Conservation (phyloP, 2,113 vertebrate species). For the Rhizomys pruinosus region DNA sequence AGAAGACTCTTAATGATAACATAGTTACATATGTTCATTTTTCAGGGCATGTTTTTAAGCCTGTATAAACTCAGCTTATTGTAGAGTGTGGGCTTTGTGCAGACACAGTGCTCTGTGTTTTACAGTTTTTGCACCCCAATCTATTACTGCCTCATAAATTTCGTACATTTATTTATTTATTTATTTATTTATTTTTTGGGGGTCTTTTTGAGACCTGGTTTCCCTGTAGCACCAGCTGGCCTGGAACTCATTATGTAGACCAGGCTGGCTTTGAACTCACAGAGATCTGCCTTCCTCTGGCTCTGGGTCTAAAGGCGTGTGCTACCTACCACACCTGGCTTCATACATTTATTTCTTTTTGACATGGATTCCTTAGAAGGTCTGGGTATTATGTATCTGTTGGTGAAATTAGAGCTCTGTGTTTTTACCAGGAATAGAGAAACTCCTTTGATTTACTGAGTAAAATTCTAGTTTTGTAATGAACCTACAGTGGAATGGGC, state of each 20-base stretch:
- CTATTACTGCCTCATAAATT: neutral
- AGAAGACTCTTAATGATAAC: neutral
- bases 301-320: no score
- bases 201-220: no score
- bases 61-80: neutral
- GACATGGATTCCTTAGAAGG: neutral
- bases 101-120: neutral
- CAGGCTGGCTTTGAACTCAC: no score
- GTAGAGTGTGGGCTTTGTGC: neutral
- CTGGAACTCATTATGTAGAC: no score
- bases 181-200: no score
- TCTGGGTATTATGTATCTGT: neutral
- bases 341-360: neutral
- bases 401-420: neutral
- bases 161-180: no score
- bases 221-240: no score
- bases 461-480: constrained; percentile 33
- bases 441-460: neutral
- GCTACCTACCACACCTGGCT: no score
- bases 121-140: neutral
- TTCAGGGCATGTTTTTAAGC: constrained; percentile 12
- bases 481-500: neutral
- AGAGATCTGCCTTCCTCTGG: no score
- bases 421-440: constrained; percentile 32
- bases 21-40: neutral